These are phyloP conservation scores for Pontoporia blainvillei DNA, from an alignment of 2,113 vertebrate species.

Conservation along the genomic window DNA sequence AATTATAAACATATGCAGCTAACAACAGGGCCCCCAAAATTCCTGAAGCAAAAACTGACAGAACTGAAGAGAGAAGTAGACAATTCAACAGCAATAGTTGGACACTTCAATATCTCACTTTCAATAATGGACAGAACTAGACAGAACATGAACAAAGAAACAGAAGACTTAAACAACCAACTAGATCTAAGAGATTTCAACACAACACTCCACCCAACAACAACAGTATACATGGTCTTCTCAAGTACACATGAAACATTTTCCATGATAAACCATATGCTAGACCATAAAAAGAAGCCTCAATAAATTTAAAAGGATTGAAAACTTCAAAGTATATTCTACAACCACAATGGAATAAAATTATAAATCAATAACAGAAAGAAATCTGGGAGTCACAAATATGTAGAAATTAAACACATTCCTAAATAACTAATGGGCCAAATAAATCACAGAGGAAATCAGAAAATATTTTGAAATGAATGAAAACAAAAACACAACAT, in stretches of 20 bases:
- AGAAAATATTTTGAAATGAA: constrained; percentile 22
- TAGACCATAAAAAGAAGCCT: neutral
- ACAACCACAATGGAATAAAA: neutral
- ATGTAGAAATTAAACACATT: neutral
- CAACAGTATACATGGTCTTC: neutral
- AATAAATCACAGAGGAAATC: neutral
- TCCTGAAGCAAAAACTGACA: neutral
- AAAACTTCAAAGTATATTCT: neutral
- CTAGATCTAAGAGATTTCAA: neutral
- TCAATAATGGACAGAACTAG: neutral
- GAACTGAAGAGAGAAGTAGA: neutral
- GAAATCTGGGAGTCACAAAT: neutral
- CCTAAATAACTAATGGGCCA: neutral
- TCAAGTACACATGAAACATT: neutral
- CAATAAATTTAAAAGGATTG: neutral
- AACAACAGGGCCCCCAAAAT: neutral
- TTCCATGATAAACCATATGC: neutral
- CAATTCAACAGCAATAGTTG: neutral
- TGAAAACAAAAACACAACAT: neutral
- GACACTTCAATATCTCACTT: neutral
- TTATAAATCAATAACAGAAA: neutral
- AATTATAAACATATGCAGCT: neutral
- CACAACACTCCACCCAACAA: neutral
- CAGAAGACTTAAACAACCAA: neutral
- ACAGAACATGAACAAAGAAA: neutral